phyloP scores from a whole-genome alignment of 2,888 invertebrate species.

The Caenorhabditis drosophilae region DNA sequence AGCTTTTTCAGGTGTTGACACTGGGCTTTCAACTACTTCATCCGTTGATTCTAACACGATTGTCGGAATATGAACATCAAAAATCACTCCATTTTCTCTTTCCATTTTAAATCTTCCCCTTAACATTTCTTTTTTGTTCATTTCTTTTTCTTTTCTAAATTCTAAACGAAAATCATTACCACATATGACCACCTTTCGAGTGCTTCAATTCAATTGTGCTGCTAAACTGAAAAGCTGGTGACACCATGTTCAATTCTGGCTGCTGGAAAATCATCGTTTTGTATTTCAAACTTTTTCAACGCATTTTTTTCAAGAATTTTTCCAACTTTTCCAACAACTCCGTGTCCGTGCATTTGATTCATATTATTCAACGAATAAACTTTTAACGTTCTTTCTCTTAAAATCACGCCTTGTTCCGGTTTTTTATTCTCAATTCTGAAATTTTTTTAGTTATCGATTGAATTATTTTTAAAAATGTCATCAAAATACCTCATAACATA shows the following conservation, averaged over 20 bases:
- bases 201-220: constrained; percentile 58
- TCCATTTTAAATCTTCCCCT: constrained; percentile 97
- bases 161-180: constrained; percentile 74
- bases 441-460: neutral
- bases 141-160: neutral
- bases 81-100: constrained; percentile 91
- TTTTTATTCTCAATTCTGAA: constrained; percentile 41
- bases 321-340: constrained; percentile 54
- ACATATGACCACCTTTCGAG: constrained; percentile 87
- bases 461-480: neutral
- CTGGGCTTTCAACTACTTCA: constrained; percentile 23
- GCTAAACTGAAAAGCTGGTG: constrained; percentile 61
- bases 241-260: constrained; percentile 48
- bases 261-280: no score
- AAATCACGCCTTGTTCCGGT: constrained; percentile 43
- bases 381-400: constrained; percentile 50
- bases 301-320: no score
- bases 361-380: constrained; percentile 60
- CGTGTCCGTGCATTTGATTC: constrained; percentile 55
- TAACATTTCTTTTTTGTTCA: constrained; percentile 1
- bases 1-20: constrained; percentile 21
- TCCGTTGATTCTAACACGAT: constrained; percentile 81
- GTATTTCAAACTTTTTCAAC: no score
- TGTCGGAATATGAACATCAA: constrained; percentile 95
- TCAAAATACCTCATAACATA: constrained; percentile 82